Evolutionary conservation across 2,888 invertebrate species (phyloP), one percentile per base, ranked within the genome.

Genomic region (Volucella bombylans): DNA sequence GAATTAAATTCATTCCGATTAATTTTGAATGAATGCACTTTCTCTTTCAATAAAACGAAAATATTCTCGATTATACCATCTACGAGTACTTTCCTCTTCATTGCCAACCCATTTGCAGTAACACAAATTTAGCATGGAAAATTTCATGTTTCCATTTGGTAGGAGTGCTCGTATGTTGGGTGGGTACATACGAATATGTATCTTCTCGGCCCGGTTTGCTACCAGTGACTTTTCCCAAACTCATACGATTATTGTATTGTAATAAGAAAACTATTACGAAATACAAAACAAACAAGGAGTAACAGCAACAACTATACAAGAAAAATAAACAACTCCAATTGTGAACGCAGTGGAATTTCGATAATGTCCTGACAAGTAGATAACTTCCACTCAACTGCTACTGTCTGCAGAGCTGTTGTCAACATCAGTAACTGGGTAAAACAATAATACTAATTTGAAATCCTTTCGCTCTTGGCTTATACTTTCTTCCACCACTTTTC

Each of bases 381-480:
- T 80, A 80, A 74, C 64, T 80, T 74, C 69, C 74, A 61, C 55
- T 71, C 69, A 69, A 80, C 64, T 80, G 69, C 50, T 80, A 31
- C 11, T 67, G 31, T 31, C 31, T 31, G 31, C 6, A 31, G 31
- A 6, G 67, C 50, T 73, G 68, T 50, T 68, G 76, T 38, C 71
- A 47, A 71, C 71, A 64, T 68, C 47, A 55, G 69, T 49, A 62
- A 69, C 55, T 41, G 41, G 49, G 54, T 78, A 71, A 78, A 57
- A 71, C 77, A 69, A 71, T 69, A 78, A 64, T 62, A 71, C 64
- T 50, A 62, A 62, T 69, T 78, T 55, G 65, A 39, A 59, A 38
- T 50, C 15, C 43, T 62, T 77, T 65, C 10, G 12, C 14, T 49
- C 31, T 38, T 47, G 8, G 15, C 38, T 49, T 18, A 39, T 12